Evolutionary conservation across 2,797 vertebrate species (phyloP).

Genomic region (Malurus leucopterus): DNA sequence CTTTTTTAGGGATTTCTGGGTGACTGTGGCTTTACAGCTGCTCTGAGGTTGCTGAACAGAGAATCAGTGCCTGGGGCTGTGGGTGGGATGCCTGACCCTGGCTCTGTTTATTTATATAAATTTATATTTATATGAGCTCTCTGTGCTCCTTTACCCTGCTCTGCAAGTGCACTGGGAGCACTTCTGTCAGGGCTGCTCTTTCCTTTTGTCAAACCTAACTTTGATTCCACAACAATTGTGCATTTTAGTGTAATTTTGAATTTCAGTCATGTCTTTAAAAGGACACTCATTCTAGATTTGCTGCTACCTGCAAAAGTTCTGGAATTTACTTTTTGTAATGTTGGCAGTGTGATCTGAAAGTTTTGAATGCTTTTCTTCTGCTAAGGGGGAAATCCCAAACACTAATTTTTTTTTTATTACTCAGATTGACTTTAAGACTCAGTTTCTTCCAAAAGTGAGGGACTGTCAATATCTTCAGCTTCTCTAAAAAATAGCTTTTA

Average conservation of each 20-base stretch:
- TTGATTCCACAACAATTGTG: background rate
- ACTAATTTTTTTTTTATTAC: background rate
- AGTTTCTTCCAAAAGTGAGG: background rate
- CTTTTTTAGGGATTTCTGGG: background rate
- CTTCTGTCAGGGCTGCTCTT: background rate
- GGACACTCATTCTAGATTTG: fast-evolving
- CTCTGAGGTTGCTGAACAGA: background rate
- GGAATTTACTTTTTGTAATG: background rate
- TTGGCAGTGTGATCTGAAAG: background rate
- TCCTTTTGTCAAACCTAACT: background rate
- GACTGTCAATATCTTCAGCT: background rate
- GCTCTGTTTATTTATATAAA: background rate
- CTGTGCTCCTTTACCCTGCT: background rate
- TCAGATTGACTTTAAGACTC: background rate
- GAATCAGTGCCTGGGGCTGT: background rate
- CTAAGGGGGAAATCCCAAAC: background rate
- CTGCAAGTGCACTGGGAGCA: background rate
- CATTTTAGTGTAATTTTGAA: background rate
- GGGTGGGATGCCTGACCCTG: background rate
- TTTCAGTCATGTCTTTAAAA: background rate
- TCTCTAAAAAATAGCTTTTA: background rate
- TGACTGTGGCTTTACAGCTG: background rate
- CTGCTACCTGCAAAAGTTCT: background rate
- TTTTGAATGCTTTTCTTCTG: background rate
- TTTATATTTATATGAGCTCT: background rate